Evolutionary conservation across 1,140 invertebrate species (phyloP).

Genomic region (Micrasema longulum): DNA sequence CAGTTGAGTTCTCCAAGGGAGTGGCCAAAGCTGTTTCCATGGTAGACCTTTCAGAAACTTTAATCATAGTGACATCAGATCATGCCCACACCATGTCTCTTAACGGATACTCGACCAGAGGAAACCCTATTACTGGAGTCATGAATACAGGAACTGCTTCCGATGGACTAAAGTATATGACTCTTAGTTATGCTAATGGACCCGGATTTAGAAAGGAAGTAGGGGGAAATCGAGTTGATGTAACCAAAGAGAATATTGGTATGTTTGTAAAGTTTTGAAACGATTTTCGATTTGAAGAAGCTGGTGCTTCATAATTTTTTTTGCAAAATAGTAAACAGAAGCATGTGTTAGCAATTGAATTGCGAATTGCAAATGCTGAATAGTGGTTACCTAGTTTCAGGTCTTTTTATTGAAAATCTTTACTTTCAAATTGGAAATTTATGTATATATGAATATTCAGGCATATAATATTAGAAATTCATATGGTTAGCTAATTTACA

Average conservation of each 20-base stretch:
- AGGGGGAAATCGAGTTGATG: constrained; percentile 44
- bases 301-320: too few relatives aligned
- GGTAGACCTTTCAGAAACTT: constrained; percentile 70
- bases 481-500: too few relatives aligned
- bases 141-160: constrained; percentile 63
- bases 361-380: too few relatives aligned
- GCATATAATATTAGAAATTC: too few relatives aligned
- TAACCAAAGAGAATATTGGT: constrained; percentile 46
- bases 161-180: constrained; percentile 78
- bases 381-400: too few relatives aligned
- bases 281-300: too few relatives aligned
- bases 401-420: too few relatives aligned
- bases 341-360: too few relatives aligned
- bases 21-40: constrained; percentile 67
- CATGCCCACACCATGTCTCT: constrained; percentile 76
- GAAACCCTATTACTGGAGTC: constrained; percentile 75
- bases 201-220: constrained; percentile 68
- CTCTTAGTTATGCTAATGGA: constrained; percentile 82
- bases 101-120: constrained; percentile 77
- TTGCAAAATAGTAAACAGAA: too few relatives aligned
- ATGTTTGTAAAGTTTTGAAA: too few relatives aligned
- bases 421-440: too few relatives aligned
- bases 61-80: constrained; percentile 77
- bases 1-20: constrained; percentile 72
- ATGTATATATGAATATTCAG: too few relatives aligned